Evolutionary conservation across 2,113 vertebrate genomes (phyloP).

Genomic region (Rhodinocichla rosea): DNA sequence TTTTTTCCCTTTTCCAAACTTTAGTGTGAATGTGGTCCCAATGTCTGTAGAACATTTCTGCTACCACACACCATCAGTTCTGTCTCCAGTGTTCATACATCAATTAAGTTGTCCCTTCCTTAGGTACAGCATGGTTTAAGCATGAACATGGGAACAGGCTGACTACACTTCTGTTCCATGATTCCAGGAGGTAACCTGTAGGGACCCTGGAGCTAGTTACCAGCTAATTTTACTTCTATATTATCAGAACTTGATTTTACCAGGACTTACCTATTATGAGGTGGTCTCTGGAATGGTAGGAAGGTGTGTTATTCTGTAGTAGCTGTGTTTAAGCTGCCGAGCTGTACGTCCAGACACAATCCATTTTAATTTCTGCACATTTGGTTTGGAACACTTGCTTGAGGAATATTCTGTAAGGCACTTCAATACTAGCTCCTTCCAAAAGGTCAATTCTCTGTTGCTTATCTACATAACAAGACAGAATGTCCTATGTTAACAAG

Average conservation of each 20-base stretch:
- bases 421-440: constrained; percentile 88
- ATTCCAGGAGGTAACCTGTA: neutral
- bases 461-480: constrained; percentile 74
- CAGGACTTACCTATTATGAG: constrained; percentile 63
- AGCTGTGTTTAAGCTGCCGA: constrained; percentile 90
- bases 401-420: constrained; percentile 91
- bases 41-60: neutral
- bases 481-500: neutral
- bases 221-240: neutral
- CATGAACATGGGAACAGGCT: neutral
- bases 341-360: constrained; percentile 93
- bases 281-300: constrained; percentile 92
- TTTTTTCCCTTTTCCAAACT: neutral
- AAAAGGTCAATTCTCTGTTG: constrained; percentile 83
- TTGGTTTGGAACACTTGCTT: constrained; percentile 87
- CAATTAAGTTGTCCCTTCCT: neutral
- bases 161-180: neutral
- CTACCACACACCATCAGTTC: neutral
- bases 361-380: constrained; percentile 91
- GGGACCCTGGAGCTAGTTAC: neutral
- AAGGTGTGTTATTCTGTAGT: constrained; percentile 91
- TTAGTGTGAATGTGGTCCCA: neutral
- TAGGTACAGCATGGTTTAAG: neutral
- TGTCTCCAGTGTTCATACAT: neutral
- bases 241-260: neutral